Percentiles rank a stretch among this genome's conserved stretches.
Evolutionary conservation across 1,140 invertebrate genomes (phyloP).

Genomic region (Atta cephalotes): DNA sequence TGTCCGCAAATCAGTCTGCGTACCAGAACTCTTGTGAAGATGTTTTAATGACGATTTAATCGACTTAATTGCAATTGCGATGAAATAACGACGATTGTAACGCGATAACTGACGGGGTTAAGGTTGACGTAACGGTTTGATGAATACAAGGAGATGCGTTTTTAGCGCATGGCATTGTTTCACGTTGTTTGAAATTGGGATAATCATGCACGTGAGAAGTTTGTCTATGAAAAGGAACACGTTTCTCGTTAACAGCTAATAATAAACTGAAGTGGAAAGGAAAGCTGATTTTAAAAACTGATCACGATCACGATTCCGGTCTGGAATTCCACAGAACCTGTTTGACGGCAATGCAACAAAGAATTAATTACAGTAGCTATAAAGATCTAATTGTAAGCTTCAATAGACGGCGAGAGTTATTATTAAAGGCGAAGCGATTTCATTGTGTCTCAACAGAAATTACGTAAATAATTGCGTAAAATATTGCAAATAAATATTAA

Average conservation of each 20-base stretch:
- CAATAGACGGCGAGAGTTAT: neutral
- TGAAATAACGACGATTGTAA: constrained; percentile 1
- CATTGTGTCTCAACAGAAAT: neutral
- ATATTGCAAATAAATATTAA: neutral
- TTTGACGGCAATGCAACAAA: neutral
- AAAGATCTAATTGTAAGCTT: neutral
- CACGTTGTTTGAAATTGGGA: neutral
- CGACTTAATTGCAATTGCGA: constrained; percentile 5
- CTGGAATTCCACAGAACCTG: neutral
- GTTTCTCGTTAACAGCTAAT: neutral
- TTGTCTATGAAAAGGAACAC: neutral
- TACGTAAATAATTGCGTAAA: neutral
- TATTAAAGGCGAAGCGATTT: neutral
- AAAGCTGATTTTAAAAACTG: neutral
- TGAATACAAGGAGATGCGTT: constrained; percentile 19
- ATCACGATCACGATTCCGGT: constrained; percentile 5
- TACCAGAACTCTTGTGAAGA: neutral
- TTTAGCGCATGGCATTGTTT: constrained; percentile 20
- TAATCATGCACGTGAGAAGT: constrained; percentile 4
- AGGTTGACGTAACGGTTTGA: constrained; percentile 26
- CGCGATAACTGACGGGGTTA: constrained; percentile 40
- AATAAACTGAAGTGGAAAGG: neutral
- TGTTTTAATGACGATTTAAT: constrained; percentile 4
- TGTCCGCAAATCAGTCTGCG: neutral
- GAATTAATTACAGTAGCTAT: neutral